A percentile compares a stretch with the other conserved stretches of the same genome.
These are phyloP conservation scores for Ochlodes sylvanus DNA, from an alignment of 2,888 invertebrate species.

Conservation along the genomic window DNA sequence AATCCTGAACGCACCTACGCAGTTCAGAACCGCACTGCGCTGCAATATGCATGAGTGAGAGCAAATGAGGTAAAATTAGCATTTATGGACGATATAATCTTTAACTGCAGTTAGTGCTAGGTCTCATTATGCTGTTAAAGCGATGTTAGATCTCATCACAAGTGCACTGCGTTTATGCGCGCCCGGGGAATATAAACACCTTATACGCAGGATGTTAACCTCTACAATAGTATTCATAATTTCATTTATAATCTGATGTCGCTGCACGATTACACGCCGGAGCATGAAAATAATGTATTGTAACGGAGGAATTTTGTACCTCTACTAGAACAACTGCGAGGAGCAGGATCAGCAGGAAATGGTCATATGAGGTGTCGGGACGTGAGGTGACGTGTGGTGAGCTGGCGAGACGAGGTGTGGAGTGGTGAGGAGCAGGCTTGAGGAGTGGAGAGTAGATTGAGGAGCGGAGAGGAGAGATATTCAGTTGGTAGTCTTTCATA, in stretches of 20 bases:
- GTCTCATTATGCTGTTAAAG: conserved; percentile 25
- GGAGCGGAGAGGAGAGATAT: too few species aligned
- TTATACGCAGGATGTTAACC: background rate
- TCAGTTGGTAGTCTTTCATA: too few species aligned
- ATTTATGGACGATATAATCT: conserved; percentile 35
- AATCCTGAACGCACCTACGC: background rate
- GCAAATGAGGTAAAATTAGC: conserved; percentile 34
- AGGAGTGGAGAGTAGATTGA: too few species aligned
- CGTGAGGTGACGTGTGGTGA: too few species aligned
- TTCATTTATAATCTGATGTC: background rate
- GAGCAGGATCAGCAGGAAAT: too few species aligned
- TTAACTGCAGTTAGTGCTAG: conserved; percentile 17
- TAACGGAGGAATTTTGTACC: too few species aligned
- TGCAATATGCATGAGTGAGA: conserved; percentile 26
- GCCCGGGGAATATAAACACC: background rate
- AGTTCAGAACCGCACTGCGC: background rate
- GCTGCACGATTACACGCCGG: background rate
- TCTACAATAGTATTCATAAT: background rate
- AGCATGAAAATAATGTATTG: too few species aligned
- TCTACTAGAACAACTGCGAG: too few species aligned
- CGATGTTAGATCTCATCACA: conserved; percentile 24
- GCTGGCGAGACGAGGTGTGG: too few species aligned
- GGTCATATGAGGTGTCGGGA: too few species aligned
- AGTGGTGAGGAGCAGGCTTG: too few species aligned
- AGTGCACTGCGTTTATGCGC: background rate